Conservation (phyloP, 2,797 vertebrate genomes). For the Columba guinea region DNA sequence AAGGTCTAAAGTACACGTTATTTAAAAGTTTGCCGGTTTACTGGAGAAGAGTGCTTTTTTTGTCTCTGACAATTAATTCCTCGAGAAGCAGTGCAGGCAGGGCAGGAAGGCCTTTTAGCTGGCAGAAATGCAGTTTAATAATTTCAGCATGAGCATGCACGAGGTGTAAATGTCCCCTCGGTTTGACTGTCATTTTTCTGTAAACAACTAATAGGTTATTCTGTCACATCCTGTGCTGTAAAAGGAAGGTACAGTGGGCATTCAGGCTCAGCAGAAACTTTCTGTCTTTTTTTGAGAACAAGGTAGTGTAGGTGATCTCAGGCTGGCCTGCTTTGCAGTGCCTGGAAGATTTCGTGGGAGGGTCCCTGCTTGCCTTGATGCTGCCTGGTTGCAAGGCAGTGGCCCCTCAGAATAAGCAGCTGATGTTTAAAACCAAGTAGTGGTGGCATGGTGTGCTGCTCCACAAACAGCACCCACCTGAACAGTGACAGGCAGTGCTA, state of each 20-base stretch:
- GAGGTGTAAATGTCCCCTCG: neutral
- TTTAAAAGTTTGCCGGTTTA: neutral
- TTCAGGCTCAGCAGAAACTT: neutral
- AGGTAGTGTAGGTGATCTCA: neutral
- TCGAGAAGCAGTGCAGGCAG: neutral
- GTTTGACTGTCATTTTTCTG: neutral
- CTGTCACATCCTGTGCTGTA: neutral
- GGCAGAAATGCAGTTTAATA: neutral
- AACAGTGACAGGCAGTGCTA: neutral
- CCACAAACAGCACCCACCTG: neutral
- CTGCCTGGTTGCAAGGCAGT: neutral
- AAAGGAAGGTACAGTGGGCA: neutral
- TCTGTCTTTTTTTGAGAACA: neutral
- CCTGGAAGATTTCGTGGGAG: neutral
- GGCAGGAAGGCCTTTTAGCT: neutral
- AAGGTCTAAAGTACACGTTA: neutral
- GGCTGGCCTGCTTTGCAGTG: neutral
- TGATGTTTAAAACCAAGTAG: neutral
- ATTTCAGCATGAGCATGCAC: neutral
- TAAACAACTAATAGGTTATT: neutral
- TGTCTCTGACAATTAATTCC: neutral
- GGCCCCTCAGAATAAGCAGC: neutral
- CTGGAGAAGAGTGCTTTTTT: neutral
- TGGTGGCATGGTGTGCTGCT: neutral
- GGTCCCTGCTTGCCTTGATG: neutral